A percentile compares a stretch with the other conserved stretches of the same genome.
phyloP scores from a whole-genome alignment of 2,797 vertebrate species.

The Scleropages formosus region DNA sequence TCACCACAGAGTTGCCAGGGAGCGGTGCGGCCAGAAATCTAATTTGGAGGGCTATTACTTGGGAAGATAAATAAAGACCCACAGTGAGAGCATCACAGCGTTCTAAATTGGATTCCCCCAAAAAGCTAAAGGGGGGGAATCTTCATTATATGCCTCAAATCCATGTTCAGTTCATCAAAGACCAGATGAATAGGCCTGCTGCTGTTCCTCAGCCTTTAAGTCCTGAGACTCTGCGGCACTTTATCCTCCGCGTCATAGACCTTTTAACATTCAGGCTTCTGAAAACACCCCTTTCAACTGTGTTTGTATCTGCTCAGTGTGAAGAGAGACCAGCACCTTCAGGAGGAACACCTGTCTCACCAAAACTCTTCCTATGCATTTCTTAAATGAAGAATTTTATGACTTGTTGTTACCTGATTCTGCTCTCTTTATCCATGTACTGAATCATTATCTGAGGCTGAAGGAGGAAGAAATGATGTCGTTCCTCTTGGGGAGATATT shows the following conservation, averaged over 20 bases:
- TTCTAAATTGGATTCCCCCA: conserved; percentile 21
- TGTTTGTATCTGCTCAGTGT: background rate
- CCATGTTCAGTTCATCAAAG: conserved; percentile 17
- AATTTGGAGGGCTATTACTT: conserved; percentile 8
- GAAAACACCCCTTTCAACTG: background rate
- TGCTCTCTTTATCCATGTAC: background rate
- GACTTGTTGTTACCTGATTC: background rate
- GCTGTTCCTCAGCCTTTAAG: background rate
- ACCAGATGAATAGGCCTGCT: background rate
- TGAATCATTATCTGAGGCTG: too few relatives aligned
- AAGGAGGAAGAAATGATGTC: background rate
- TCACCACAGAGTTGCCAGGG: too few relatives aligned
- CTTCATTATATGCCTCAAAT: conserved; percentile 13
- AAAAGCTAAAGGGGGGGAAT: conserved; percentile 2
- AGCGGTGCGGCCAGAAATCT: conserved; percentile 3
- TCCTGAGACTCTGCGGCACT: background rate
- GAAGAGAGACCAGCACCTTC: background rate
- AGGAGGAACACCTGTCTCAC: background rate
- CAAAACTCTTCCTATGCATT: background rate
- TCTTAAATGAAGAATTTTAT: background rate
- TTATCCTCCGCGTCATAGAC: background rate
- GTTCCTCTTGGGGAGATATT: background rate
- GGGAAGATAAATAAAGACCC: conserved; percentile 11
- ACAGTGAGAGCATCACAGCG: background rate
- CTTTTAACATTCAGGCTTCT: background rate